Evolutionary conservation across 2,797 vertebrate species (phyloP), one percentile per base, ranked within the genome.

Genomic region (Amblyraja radiata): DNA sequence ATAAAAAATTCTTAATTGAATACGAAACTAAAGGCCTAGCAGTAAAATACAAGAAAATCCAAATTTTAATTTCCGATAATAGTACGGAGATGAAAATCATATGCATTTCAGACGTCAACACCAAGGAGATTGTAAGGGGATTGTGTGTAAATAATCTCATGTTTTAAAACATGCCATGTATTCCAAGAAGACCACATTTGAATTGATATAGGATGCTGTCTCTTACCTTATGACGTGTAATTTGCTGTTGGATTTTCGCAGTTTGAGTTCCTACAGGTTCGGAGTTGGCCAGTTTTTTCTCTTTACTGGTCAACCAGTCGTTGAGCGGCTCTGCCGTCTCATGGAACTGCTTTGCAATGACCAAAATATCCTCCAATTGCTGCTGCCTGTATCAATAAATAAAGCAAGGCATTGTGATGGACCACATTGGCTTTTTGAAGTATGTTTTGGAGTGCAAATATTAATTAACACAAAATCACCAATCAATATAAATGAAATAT

Each of bases 191-290:
- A 13, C 76, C 93, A 80, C 77, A 90, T 93, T 71, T 80, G 71
- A 93, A 93, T 79, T 73, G 93, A 84, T 46, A 78, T 92, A 11
- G 90, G 6, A 58, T 0, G 25, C 32, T 93, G 93, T 32, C 58
- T 94, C 94, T 94, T 97, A 99, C 99, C 99, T 99, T 99, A 96
- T 99, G 98, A 93, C 97, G 97, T 84, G 95, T 88, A 94, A 99
- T 99, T 96, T 99, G 99, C 95, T 99, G 98, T 93, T 97, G 98
- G 96, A 99, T 99, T 96, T 99, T 99, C 94, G 97, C 96, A 0
- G 99, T 98, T 95, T 99, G 99, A 71, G 98, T 99, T 93, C 99
- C 99, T 93, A 99, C 98, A 94, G 99, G 98, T 96, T 99, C 98
- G 0, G 98, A 98, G 93, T 98, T 97, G 96, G 97, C 98, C 94